These are phyloP conservation scores for Cettia cetti DNA, from an alignment of 2,113 vertebrate genomes.

Conservation along the genomic window DNA sequence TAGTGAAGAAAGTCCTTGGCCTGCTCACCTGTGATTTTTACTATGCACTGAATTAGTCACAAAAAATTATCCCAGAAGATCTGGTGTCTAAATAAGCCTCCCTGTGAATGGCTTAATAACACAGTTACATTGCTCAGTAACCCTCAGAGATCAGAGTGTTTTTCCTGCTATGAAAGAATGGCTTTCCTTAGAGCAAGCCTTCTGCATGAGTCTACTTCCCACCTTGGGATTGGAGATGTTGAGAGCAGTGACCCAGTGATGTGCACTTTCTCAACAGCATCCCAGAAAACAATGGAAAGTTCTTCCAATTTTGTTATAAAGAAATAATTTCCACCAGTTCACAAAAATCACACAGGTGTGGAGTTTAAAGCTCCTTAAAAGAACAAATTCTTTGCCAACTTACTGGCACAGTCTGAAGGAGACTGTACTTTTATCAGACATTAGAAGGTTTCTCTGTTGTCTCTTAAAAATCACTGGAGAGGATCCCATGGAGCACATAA, in stretches of 20 bases:
- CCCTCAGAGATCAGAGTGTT: not conserved
- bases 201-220: not conserved
- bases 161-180: not conserved
- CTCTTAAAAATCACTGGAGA: not conserved
- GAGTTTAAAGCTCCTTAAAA: not conserved
- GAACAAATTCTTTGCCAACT: not conserved
- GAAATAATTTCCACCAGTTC: not conserved
- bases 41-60: not conserved
- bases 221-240: not conserved
- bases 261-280: not conserved
- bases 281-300: not conserved
- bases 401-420: not conserved
- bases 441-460: not conserved
- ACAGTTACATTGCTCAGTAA: not conserved
- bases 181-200: not conserved
- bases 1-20: not conserved
- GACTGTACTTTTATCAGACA: not conserved
- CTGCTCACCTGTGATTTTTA: not conserved
- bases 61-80: not conserved
- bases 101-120: fast-evolving
- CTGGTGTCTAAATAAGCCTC: not conserved
- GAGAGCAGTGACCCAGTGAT: not conserved
- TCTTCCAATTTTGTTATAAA: not conserved
- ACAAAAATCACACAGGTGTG: not conserved
- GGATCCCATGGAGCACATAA: fast-evolving